Percentiles rank a stretch among this genome's conserved stretches.
These are phyloP conservation scores for Thalassarche chlororhynchos DNA, from an alignment of 2,113 vertebrate genomes.

Conservation along the genomic window DNA sequence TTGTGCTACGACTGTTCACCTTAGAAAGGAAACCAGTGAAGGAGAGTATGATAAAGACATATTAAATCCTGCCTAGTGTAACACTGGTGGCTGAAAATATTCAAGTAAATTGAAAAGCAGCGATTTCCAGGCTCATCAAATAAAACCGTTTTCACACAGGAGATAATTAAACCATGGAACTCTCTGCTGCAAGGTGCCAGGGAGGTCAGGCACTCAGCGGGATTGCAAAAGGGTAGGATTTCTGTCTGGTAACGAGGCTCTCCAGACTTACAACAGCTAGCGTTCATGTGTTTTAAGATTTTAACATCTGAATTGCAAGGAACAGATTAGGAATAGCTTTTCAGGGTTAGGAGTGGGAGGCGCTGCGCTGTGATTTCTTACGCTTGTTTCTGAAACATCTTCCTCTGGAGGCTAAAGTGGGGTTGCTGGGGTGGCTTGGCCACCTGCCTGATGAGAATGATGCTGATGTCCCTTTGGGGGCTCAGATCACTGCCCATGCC, in stretches of 20 bases:
- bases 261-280: background rate
- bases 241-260: background rate
- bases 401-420: background rate
- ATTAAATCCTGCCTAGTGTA: background rate
- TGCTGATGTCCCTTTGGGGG: accelerated
- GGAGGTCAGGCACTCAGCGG: background rate
- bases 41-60: background rate
- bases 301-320: background rate
- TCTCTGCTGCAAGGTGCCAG: background rate
- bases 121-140: slow-evolving; percentile 42
- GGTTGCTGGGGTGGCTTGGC: background rate
- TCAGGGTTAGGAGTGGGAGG: background rate
- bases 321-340: background rate
- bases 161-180: slow-evolving; percentile 32
- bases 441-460: background rate
- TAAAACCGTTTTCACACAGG: background rate
- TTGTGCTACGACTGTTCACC: background rate
- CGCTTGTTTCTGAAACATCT: background rate
- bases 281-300: background rate
- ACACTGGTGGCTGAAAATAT: background rate
- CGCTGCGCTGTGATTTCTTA: background rate
- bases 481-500: background rate
- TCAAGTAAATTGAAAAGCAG: slow-evolving; percentile 3
- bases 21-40: background rate
- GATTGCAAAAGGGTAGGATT: background rate